Evolutionary conservation across 2,113 vertebrate genomes (phyloP).

Genomic region (Sander vitreus): DNA sequence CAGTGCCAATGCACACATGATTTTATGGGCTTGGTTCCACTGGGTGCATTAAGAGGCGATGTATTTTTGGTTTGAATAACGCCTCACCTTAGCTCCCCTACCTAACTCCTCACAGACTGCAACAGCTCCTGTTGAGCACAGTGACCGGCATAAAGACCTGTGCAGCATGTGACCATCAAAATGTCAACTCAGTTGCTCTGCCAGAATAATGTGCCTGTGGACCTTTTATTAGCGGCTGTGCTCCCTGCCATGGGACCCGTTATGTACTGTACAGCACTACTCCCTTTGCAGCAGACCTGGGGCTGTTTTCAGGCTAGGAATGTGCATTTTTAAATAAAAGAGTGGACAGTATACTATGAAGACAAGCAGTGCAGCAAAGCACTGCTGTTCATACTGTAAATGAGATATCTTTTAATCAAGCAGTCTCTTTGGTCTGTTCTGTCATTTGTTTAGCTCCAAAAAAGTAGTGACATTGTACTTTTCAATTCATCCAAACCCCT

Average conservation of each 20-base stretch:
- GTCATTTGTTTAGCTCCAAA: background rate
- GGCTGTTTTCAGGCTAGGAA: slow-evolving; percentile 37
- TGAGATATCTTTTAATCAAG: background rate
- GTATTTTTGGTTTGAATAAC: slow-evolving; percentile 30
- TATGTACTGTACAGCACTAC: slow-evolving; percentile 12
- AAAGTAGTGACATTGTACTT: background rate
- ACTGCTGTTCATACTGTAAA: background rate
- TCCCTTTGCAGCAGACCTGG: slow-evolving; percentile 4
- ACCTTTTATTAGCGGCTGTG: slow-evolving; percentile 29
- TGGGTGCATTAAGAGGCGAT: slow-evolving; percentile 37
- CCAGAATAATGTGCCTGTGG: slow-evolving; percentile 43
- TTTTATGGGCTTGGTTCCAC: slow-evolving; percentile 62
- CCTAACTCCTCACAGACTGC: background rate
- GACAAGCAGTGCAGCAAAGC: background rate
- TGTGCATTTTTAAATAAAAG: background rate
- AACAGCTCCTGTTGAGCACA: slow-evolving; percentile 17
- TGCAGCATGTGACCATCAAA: slow-evolving; percentile 58
- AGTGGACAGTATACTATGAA: background rate
- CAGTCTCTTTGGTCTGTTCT: background rate
- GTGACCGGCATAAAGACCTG: slow-evolving; percentile 33
- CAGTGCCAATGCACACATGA: slow-evolving; percentile 53
- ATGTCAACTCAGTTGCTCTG: slow-evolving; percentile 46
- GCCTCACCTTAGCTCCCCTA: slow-evolving; percentile 17
- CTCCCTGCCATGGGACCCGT: slow-evolving; percentile 32
- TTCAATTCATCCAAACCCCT: slow-evolving; percentile 4